phyloP scores from a whole-genome alignment of 2,797 vertebrate genomes.

The Emys orbicularis region DNA sequence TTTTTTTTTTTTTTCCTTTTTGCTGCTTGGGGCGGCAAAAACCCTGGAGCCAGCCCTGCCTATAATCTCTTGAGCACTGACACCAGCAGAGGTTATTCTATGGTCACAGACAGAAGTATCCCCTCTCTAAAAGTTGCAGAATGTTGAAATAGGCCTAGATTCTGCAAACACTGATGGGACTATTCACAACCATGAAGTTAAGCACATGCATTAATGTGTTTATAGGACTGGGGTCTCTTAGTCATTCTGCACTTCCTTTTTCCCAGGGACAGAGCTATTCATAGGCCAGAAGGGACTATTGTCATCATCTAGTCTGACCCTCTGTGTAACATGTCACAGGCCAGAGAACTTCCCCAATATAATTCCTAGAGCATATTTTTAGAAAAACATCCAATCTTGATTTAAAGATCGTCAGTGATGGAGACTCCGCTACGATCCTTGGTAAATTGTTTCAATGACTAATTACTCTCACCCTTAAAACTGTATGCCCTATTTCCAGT shows the following conservation, averaged over 20 bases:
- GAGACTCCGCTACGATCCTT: not conserved
- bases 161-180: not conserved
- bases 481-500: not conserved
- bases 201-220: not conserved
- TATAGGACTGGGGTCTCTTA: not conserved
- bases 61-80: not conserved
- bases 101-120: not conserved
- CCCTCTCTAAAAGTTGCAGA: not conserved
- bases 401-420: not conserved
- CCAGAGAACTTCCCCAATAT: not conserved
- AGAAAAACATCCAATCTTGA: not conserved
- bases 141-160: not conserved
- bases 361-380: not conserved
- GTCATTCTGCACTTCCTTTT: not conserved
- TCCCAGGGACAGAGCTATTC: not conserved
- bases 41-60: no score
- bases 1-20: no score
- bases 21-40: no score
- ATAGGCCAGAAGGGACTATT: not conserved
- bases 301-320: not conserved
- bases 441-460: not conserved
- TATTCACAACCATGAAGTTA: not conserved
- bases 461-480: not conserved
- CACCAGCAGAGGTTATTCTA: not conserved
- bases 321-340: not conserved